Evolutionary conservation across 1,140 invertebrate species (phyloP).

Genomic region (Drosophila simulans): DNA sequence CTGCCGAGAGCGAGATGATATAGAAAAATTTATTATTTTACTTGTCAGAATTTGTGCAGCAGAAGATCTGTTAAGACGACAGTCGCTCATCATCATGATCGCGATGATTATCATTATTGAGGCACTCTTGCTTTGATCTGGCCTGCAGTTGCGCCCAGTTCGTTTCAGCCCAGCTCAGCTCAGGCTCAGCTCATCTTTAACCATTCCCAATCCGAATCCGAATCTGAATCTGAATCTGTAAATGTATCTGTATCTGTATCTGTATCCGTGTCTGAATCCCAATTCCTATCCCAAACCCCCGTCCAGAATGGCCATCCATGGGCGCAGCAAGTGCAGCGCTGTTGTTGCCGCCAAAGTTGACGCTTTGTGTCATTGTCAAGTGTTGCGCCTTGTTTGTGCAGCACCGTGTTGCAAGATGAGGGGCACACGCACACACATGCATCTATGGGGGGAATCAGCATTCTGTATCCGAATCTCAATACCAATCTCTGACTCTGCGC

Average conservation of each 20-base stretch:
- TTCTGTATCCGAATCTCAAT: constrained; percentile 7
- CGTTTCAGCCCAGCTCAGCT: not conserved
- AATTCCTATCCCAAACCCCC: not conserved
- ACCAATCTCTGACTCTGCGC: constrained; percentile 12
- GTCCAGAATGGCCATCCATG: constrained; percentile 16
- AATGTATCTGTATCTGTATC: not conserved
- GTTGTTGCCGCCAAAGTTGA: constrained; percentile 75
- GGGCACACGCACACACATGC: not conserved
- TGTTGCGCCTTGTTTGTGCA: constrained; percentile 64
- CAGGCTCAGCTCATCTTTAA: constrained; percentile 8
- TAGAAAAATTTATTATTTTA: constrained; percentile 69
- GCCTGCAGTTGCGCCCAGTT: constrained; percentile 35
- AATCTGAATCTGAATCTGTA: not conserved
- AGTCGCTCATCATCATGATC: constrained; percentile 61
- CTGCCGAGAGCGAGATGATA: constrained; percentile 36
- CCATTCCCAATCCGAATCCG: constrained; percentile 6
- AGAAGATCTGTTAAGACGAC: constrained; percentile 73
- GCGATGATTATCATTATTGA: constrained; percentile 83
- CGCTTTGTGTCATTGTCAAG: constrained; percentile 79
- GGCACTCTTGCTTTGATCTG: constrained; percentile 83
- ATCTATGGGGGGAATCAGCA: not conserved
- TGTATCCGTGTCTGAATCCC: not conserved
- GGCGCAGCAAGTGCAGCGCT: constrained; percentile 66
- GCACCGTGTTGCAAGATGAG: constrained; percentile 4
- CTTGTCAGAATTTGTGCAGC: constrained; percentile 67